Evolutionary conservation across 1,140 invertebrate species (phyloP).

Genomic region (Trichonephila inaurata): DNA sequence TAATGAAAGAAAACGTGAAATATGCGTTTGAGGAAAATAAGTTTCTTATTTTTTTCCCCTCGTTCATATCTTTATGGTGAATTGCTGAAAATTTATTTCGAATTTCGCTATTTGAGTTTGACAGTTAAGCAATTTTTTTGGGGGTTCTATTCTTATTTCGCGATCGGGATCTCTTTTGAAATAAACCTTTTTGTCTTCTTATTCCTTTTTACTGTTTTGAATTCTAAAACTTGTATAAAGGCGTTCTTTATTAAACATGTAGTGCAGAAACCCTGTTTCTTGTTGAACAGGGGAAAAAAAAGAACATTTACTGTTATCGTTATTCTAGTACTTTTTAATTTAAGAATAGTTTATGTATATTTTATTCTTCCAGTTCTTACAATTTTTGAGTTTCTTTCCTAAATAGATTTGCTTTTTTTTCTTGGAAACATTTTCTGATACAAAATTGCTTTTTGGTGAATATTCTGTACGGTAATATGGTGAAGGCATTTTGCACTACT

Average conservation of each 20-base stretch:
- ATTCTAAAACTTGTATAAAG: background rate
- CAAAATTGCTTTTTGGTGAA: too few species aligned
- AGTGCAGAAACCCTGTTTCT: background rate
- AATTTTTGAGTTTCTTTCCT: too few species aligned
- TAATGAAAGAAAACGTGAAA: constrained; percentile 27
- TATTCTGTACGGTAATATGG: too few species aligned
- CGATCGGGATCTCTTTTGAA: background rate
- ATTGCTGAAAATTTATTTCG: constrained; percentile 8
- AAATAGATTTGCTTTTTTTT: too few species aligned
- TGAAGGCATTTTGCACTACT: too few species aligned
- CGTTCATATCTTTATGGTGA: background rate
- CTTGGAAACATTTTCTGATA: too few species aligned
- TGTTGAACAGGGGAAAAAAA: background rate
- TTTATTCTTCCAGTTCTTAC: too few species aligned
- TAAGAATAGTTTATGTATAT: background rate
- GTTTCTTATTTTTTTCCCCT: background rate
- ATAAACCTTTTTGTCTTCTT: background rate
- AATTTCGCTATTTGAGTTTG: constrained; percentile 6
- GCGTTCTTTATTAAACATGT: background rate
- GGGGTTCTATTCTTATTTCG: background rate
- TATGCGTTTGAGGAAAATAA: constrained; percentile 23
- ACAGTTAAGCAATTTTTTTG: background rate
- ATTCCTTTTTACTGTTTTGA: background rate
- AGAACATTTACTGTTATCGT: background rate
- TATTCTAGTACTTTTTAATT: constrained; percentile 4